These are phyloP conservation scores for Aphelenchoides fujianensis DNA, from an alignment of 1,140 invertebrate species.

Conservation along the genomic window DNA sequence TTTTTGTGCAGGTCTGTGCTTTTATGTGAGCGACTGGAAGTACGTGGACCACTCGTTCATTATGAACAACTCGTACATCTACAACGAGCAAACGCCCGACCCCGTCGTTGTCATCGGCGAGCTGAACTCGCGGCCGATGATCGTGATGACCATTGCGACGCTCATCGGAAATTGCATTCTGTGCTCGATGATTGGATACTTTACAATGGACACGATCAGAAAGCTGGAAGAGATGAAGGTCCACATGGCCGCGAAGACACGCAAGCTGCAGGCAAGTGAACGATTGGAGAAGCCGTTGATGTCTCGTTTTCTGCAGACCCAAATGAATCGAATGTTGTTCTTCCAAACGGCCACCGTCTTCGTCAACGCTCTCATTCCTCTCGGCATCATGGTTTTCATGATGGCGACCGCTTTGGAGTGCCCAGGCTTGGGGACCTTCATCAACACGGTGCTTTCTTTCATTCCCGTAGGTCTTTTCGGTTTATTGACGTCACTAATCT, in stretches of 20 bases:
- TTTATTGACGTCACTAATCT: background rate
- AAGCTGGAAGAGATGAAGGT: background rate
- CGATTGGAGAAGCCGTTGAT: too few relatives aligned
- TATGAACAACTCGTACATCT: background rate
- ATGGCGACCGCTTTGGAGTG: background rate
- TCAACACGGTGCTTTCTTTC: background rate
- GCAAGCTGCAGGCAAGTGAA: background rate
- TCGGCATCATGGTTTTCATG: background rate
- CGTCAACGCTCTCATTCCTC: background rate
- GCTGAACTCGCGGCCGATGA: background rate
- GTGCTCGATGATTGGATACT: background rate
- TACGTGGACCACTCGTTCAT: background rate
- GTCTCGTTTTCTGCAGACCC: too few relatives aligned
- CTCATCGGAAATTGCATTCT: background rate
- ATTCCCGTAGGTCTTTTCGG: background rate
- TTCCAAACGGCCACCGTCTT: background rate
- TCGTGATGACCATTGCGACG: background rate
- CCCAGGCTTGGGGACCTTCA: background rate
- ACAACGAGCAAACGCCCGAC: background rate
- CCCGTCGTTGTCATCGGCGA: background rate
- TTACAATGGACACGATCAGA: background rate
- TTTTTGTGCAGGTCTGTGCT: conserved; percentile 5
- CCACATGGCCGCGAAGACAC: background rate
- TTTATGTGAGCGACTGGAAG: background rate
- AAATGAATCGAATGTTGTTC: background rate